Base-by-base conservation (phyloP, 35 echinoderm and acorn worm genomes). In the Apostichopus californicus region DNA sequence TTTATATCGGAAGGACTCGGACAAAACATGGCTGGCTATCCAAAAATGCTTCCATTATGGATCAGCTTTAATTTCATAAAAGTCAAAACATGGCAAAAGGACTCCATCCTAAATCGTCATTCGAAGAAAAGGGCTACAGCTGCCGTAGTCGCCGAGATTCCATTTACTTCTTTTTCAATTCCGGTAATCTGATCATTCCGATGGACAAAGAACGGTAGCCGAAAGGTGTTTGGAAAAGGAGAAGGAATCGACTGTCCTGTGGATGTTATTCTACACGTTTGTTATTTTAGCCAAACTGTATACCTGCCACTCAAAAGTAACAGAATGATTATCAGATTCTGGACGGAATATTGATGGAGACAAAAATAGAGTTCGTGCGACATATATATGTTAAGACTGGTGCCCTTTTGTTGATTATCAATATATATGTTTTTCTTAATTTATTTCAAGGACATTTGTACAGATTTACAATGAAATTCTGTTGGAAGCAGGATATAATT, bases 221-320 rank as follows among this genome's bases (percentile, higher is more conserved):
- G 17, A 75, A 22, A 75, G 71, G 71, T 75, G 71, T 75, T 75
- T 75, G 71, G 71, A 75, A 22, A 75, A 18, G 5, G 71, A 75
- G 71, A 14, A 14, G n/a, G 71, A 75, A 75, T 75, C 71, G 2
- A 20, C 14, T 75, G 71, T 75, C 17, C 71, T 1, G 17, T 75
- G 15, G 13, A 13, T 75, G 71, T 75, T 75, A 75, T 75, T 75
- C 71, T 20, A 22, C 71, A 75, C 71, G 13, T 75, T n/a, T 75
- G 71, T 75, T 75, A 75, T 75, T 75, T 75, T 75, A 75, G 71
- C 71, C 71, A 75, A 75, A 75, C 14, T 75, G 71, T 75, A 75
- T 18, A 75, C 71, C 71, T 75, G 71, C 71, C 71, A 75, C 71
- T 75, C 71, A 75, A 75, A 75, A 18, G 71, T 20, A 18, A 22